A percentile compares a stretch with the other conserved stretches of the same genome.
phyloP scores from a whole-genome alignment of 2,797 vertebrate genomes.

The Urocyon cinereoargenteus region DNA sequence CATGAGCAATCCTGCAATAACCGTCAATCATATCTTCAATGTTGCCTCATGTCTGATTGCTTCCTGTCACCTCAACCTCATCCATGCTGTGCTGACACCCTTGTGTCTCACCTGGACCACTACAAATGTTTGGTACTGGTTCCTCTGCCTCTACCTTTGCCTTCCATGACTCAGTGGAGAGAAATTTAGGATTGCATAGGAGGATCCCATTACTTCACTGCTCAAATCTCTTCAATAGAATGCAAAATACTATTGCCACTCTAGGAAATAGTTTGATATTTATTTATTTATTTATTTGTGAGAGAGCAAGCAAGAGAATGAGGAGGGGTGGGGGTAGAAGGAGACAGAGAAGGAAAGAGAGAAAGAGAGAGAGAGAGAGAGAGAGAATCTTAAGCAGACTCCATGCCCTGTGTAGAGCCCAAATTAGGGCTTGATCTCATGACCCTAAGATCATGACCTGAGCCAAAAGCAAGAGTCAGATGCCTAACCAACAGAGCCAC shows the following conservation, averaged over 20 bases:
- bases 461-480: neutral
- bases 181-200: too few relatives aligned
- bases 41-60: neutral
- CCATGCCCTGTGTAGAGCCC: neutral
- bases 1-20: neutral
- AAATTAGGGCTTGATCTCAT: too few relatives aligned
- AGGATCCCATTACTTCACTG: neutral
- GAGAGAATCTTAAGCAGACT: neutral
- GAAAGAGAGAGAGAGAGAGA: neutral
- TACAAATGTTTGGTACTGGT: neutral
- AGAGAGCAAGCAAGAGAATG: too few relatives aligned
- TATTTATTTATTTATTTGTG: neutral
- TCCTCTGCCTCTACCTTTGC: neutral
- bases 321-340: neutral
- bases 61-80: neutral
- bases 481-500: neutral
- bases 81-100: fast-evolving
- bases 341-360: neutral
- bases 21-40: fast-evolving
- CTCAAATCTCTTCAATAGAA: neutral
- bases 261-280: neutral
- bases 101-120: neutral
- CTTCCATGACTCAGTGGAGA: neutral
- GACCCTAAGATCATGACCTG: neutral
- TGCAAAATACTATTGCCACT: neutral